Conservation (phyloP, 2,113 vertebrate genomes). For the Nestor notabilis region DNA sequence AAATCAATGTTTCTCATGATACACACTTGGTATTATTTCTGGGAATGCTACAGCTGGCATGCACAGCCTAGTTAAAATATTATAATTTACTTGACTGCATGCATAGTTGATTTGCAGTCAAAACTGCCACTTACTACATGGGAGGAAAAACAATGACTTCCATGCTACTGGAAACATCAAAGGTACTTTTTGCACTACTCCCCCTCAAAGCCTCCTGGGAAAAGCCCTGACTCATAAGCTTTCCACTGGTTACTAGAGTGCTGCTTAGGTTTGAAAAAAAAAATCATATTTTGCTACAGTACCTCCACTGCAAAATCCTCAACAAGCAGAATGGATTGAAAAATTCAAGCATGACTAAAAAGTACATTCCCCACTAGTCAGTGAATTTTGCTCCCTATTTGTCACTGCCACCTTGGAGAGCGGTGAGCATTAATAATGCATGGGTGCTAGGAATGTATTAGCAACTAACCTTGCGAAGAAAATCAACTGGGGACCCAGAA, state of each 20-base stretch:
- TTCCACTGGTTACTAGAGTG: conserved; percentile 69
- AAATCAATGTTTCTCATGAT: conserved; percentile 74
- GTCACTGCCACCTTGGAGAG: conserved; percentile 98
- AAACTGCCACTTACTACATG: conserved; percentile 71
- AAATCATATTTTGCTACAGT: conserved; percentile 68
- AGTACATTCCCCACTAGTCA: conserved; percentile 96
- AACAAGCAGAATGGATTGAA: conserved; percentile 91
- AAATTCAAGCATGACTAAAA: conserved; percentile 98
- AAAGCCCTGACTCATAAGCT: conserved; percentile 71
- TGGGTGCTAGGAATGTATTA: conserved; percentile 96
- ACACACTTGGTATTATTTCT: conserved; percentile 74
- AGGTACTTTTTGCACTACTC: conserved; percentile 70
- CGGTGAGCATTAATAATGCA: conserved; percentile 98
- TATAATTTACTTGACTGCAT: conserved; percentile 75
- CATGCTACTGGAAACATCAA: conserved; percentile 72
- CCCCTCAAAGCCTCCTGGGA: conserved; percentile 73
- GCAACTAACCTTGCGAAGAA: conserved; percentile 92
- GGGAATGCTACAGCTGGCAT: conserved; percentile 72
- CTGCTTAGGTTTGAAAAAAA: conserved; percentile 43
- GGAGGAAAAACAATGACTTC: conserved; percentile 74
- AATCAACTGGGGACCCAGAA: conserved; percentile 85
- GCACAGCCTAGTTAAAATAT: conserved; percentile 74
- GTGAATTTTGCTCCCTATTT: conserved; percentile 97
- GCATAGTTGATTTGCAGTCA: conserved; percentile 71
- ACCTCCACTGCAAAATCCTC: conserved; percentile 78